Base-by-base conservation (phyloP, 2,113 vertebrate genomes). In the Agapornis roseicollis region DNA sequence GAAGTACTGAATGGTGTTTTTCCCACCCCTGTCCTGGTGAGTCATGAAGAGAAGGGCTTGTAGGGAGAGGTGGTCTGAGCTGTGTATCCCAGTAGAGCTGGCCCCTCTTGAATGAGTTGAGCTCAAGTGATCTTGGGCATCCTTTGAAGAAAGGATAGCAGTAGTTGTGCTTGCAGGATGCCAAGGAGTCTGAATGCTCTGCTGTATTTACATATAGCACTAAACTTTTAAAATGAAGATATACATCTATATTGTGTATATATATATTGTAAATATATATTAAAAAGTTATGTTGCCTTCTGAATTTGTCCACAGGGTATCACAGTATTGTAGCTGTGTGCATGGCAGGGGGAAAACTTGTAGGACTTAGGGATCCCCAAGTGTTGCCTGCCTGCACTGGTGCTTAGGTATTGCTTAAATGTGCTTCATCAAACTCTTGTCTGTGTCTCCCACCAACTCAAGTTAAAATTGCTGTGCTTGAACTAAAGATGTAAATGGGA, bases 391-490 rank as follows among this genome's bases (percentile, higher is more conserved):
- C 53, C 42, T 80, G 47, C 24, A 9, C 33, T 53, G 27, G 28
- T 73, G 64, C 50, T 72, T 65, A 82, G 61, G 24, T 73, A 3
- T 41, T 69, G 44, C 37, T 80, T 82, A 18, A 73, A n/a, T 35
- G 25, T 69, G 37, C 37, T 71, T 60, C 53, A 29, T 86, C n/a
- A 29, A 60, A 42, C 52, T 39, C 49, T 74, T 39, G 17, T 18
- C 35, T 18, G 3, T 58, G 53, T 74, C 47, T 83, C 13, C 42
- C 2, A 7, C 60, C 52, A 79, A 0, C 4, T 78, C 28, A 19
- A 65, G 25, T 68, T 61, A n/a, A 64, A 89, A 72, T 41, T 1
- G 0, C n/a, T 0, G 0, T 35, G 29, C 46, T 89, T 0, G 0
- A 80, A 78, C 83, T 90, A 25, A 66, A 81, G 73, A 39, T 74